Conservation (phyloP, 2,888 invertebrate species). For the Erpobdella octoculata region DNA sequence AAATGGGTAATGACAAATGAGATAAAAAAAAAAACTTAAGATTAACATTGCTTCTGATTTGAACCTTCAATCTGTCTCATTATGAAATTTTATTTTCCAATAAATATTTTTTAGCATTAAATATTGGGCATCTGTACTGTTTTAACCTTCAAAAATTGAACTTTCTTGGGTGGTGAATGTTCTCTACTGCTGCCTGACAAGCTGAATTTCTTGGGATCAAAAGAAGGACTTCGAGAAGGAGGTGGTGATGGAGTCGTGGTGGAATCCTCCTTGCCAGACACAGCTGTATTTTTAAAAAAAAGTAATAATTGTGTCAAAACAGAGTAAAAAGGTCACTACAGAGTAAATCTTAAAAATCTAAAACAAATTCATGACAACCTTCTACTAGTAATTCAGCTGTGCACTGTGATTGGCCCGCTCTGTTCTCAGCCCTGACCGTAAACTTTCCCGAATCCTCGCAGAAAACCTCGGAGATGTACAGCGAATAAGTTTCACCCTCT, state of each 20-base stretch:
- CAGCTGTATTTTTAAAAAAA: constrained; percentile 9
- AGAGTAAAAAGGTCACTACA: background rate
- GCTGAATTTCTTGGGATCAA: constrained; percentile 25
- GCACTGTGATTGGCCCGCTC: constrained; percentile 58
- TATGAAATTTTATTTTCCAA: no score
- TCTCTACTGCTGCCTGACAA: constrained; percentile 34
- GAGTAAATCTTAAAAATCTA: background rate
- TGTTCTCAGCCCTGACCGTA: constrained; percentile 49
- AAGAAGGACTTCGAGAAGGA: constrained; percentile 35
- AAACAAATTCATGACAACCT: constrained; percentile 38
- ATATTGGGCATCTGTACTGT: background rate
- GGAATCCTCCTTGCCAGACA: constrained; percentile 11
- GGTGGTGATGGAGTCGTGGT: constrained; percentile 21
- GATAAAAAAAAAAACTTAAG: no score
- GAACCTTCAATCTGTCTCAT: no score
- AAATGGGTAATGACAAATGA: background rate
- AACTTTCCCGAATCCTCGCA: constrained; percentile 53
- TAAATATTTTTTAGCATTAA: background rate
- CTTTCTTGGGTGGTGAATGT: constrained; percentile 32
- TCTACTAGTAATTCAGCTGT: constrained; percentile 68
- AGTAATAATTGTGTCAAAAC: background rate
- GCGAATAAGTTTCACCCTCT: constrained; percentile 61
- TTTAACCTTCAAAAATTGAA: constrained; percentile 36
- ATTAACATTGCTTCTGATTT: no score
- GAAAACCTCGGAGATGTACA: constrained; percentile 64